These are phyloP conservation scores for Betta splendens DNA, from an alignment of 2,797 vertebrate genomes.

Conservation along the genomic window DNA sequence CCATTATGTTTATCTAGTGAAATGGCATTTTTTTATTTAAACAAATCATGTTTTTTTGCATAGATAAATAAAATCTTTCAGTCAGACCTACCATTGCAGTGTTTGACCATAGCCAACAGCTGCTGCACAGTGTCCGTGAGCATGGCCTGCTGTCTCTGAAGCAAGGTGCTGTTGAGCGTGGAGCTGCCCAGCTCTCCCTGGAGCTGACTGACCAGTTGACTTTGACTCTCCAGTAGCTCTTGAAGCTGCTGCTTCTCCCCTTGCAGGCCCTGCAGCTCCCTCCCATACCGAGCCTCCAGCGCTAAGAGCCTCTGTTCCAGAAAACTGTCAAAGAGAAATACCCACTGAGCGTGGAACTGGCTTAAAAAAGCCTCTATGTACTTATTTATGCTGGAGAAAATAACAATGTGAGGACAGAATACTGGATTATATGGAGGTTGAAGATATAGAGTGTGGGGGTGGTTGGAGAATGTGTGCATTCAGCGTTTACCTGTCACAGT, in stretches of 20 bases:
- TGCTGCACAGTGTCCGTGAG: conserved; percentile 81
- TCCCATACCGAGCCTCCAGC: conserved; percentile 78
- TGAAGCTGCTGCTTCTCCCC: conserved; percentile 83
- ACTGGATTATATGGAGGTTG: not conserved
- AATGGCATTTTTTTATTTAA: not conserved
- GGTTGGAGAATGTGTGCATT: conserved; percentile 25
- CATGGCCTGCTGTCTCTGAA: conserved; percentile 81
- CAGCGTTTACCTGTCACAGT: conserved; percentile 26
- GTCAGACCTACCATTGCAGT: conserved; percentile 80
- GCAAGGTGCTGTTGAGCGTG: conserved; percentile 78
- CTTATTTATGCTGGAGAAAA: not conserved
- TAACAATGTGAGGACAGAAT: not conserved
- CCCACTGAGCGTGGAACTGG: not conserved
- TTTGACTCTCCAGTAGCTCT: conserved; percentile 80
- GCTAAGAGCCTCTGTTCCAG: conserved; percentile 83
- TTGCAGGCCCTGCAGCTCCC: conserved; percentile 77
- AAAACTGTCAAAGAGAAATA: conserved; percentile 68
- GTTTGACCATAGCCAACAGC: conserved; percentile 78
- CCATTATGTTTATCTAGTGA: conserved; percentile 5
- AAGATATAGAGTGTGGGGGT: not conserved
- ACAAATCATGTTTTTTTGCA: no score
- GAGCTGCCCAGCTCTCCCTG: conserved; percentile 81
- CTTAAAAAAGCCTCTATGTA: not conserved
- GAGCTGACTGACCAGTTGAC: conserved; percentile 75
- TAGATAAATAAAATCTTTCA: no score